Percentiles rank a stretch among this genome's conserved stretches.
Conservation (phyloP, 2,888 invertebrate species). For the Athetis lepigone region DNA sequence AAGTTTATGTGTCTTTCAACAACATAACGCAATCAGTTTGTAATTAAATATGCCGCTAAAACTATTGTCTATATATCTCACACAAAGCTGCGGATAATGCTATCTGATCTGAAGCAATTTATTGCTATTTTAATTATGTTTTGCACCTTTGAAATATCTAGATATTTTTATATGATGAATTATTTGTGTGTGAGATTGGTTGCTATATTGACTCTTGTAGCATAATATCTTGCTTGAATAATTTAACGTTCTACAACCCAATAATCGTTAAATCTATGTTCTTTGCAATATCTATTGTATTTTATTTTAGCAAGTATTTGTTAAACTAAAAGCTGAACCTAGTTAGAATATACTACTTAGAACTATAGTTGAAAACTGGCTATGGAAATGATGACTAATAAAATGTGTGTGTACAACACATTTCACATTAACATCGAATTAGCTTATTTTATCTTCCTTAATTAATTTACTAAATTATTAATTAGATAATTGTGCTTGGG, state of each 20-base stretch:
- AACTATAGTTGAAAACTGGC: too few relatives aligned
- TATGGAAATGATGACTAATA: too few relatives aligned
- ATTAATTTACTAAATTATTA: too few relatives aligned
- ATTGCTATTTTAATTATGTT: constrained; percentile 45
- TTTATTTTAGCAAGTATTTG: too few relatives aligned
- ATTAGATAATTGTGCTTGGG: too few relatives aligned
- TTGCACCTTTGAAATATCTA: constrained; percentile 16
- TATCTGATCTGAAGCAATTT: constrained; percentile 54
- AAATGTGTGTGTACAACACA: too few relatives aligned
- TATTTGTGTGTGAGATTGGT: constrained; percentile 2
- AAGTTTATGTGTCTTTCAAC: constrained; percentile 31
- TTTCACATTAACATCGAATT: too few relatives aligned
- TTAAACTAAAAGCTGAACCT: too few relatives aligned
- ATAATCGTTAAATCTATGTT: neutral
- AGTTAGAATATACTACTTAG: too few relatives aligned
- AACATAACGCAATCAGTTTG: constrained; percentile 42
- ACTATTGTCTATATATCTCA: constrained; percentile 57
- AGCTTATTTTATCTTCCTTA: too few relatives aligned
- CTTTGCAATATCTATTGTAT: neutral
- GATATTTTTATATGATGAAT: constrained; percentile 18
- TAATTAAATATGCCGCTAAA: constrained; percentile 36
- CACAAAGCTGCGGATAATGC: constrained; percentile 42
- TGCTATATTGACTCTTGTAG: neutral
- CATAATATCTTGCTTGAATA: neutral
- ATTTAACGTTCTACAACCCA: too few relatives aligned